Evolutionary conservation across 2,113 vertebrate genomes (phyloP), one percentile per base, ranked within the genome.

Genomic region (Eonycteris spelaea): DNA sequence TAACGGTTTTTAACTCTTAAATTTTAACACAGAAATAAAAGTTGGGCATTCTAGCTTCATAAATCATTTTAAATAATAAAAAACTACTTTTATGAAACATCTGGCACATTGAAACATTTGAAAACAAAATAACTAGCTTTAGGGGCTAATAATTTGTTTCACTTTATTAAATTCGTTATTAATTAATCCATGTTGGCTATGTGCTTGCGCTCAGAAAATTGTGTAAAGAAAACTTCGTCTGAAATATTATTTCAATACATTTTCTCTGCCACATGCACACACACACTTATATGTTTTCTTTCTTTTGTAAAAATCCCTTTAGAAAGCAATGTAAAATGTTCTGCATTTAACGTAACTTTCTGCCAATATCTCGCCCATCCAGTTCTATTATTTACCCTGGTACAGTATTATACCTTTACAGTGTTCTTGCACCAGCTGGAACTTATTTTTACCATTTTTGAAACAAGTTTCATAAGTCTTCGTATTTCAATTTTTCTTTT

Each of bases 41-140:
- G 38, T 91, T 83, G 68, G 61, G 26, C 33, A 93, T 96, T 95
- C 30, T 91, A 93, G n/a, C 71, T 91, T 96, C 65, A 94, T 91
- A 95, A 95, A 75, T 96, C 87, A 61, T 90, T 96, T 94, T 91
- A 96, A 94, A 96, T 94, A 95, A 92, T 97, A 90, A 97, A 97
- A 97, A 94, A 86, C 73, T 83, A 80, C 91, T 97, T 95, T 97
- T 96, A 95, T 91, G 94, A 97, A 98, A 97, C 94, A 97, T 96
- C 77, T 97, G 96, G 91, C 55, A 90, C 30, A 80, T 75, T 95
- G 63, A 88, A 96, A 92, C 61, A 74, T 93, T 96, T 96, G 40
- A 74, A 89, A 97, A n/a, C 80, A 95, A 96, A 98, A 96, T 95
- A 93, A 95, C 88, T 94, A 75, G 75, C 48, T 96, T 92, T 95